Evolutionary conservation across 2,113 vertebrate species (phyloP), one percentile per base, ranked within the genome.

Genomic region (Scolopax mira): DNA sequence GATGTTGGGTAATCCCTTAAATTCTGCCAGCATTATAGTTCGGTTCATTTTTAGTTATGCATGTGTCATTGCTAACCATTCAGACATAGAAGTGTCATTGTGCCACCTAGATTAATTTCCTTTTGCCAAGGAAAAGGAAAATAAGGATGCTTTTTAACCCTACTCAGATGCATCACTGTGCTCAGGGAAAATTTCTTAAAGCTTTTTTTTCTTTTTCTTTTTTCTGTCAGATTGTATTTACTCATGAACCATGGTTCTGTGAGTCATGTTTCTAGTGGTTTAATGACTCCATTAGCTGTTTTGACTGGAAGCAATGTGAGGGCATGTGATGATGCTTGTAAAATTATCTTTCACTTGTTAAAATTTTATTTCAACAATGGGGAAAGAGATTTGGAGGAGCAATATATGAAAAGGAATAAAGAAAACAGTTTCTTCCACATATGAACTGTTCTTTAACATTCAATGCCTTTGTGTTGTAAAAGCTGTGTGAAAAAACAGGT

Each of bases 401-500:
- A 57, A 3, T 86, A 23, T 80, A n/a, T 85, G 70, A 71, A 85
- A 94, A 90, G 78, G 85, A 93, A 70, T 93, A 62, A 79, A 95
- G 66, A 96, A 92, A 93, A 62, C 18, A 65, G 4, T 6, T 82
- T 67, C 66, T 73, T 84, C 69, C 60, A 55, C 78, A 37, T 88
- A 10, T 84, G 52, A 93, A 83, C 39, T 91, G 90, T 92, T 88
- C 89, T 96, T 96, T 97, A 97, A 97, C 93, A 31, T 89, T 94
- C 67, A 92, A 92, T 97, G 96, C 79, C 91, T 89, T 89, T 96
- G 81, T 96, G 78, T 97, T 95, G 95, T 79, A 7, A 95, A 97
- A 99, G 99, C 80, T 98, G 64, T 99, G 99, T 94, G 99, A 99
- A 97, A 98, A 98, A 97, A 96, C 98, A 3, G 99, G 99, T 73